Percentiles rank a stretch among this genome's conserved stretches.
Conservation (phyloP, 2,113 vertebrate species). For the Thymallus thymallus region DNA sequence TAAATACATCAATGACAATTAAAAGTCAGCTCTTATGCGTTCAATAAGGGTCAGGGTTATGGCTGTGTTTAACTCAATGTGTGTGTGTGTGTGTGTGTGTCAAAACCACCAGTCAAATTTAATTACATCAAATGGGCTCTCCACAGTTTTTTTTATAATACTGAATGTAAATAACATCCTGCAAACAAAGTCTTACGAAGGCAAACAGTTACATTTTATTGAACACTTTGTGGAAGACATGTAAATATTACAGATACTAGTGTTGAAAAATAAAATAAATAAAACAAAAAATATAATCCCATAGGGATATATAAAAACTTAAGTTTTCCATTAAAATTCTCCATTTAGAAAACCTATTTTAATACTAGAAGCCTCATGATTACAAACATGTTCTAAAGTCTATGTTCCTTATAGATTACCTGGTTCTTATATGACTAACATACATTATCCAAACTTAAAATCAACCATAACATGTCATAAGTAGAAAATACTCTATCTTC, state of each 20-base stretch:
- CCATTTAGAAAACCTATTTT: constrained; percentile 85
- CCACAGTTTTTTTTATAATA: no score
- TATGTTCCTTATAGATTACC: constrained; percentile 76
- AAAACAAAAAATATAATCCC: constrained; percentile 84
- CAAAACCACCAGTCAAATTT: no score
- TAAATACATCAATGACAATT: no score
- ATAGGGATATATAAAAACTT: constrained; percentile 99
- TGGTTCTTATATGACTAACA: constrained; percentile 67
- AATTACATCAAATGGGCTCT: no score
- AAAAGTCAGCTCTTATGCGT: no score
- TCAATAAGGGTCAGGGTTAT: no score
- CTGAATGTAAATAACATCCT: constrained; percentile 54
- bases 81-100: no score
- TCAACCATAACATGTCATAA: constrained; percentile 63
- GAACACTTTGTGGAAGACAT: constrained; percentile 82
- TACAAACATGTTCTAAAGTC: constrained; percentile 89
- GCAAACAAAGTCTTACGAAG: constrained; percentile 77
- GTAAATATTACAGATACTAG: constrained; percentile 88
- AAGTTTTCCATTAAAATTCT: constrained; percentile 80
- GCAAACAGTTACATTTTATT: constrained; percentile 89
- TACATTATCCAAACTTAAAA: constrained; percentile 3
- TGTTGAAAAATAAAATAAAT: constrained; percentile 83
- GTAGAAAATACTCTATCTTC: constrained; percentile 69
- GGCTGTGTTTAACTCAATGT: no score
- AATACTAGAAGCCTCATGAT: constrained; percentile 85